Base-by-base conservation (phyloP, 2,888 invertebrate species). In the Diarsia rubi region DNA sequence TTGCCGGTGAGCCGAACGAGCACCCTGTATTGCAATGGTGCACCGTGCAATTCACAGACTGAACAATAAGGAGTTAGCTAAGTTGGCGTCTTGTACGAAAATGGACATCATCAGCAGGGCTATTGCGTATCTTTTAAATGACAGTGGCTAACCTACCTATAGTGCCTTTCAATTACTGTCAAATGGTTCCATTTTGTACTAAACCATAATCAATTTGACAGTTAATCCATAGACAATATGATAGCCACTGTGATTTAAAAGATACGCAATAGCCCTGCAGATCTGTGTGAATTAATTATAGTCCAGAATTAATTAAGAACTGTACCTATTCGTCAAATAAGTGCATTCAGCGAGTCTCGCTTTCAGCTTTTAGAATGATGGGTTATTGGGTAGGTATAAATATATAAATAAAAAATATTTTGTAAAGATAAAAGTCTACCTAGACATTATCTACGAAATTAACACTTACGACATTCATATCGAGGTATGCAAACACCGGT, bases 381-480 rank as follows among this genome's bases (percentile, higher is more conserved):
- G 49, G 1, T 12, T 31, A 31, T 31, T 31, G 1, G 19, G 2
- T 21, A 47, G 21, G 21, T n/a, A n/a, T n/a, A n/a, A n/a, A n/a
- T n/a, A n/a, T n/a, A n/a, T n/a, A n/a, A n/a, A n/a, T n/a, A n/a
- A n/a, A n/a, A n/a, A n/a, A n/a, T 21, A 21, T 3, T 12, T 11
- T n/a, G 21, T 11, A 21, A 11, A 52, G 52, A n/a, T 52, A 52
- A n/a, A n/a, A 5, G 37, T 37, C 6, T 52, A 49, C 49, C 19
- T 47, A 0, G 21, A 3, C n/a, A n/a, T n/a, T n/a, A 27, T 8
- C 8, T 42, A 2, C 2, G 37, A 37, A 12, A 66, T 19, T 1
- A 54, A 42, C 45, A 79, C 82, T 69, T 62, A 86, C 86, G 64
- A 54, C 85, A 86, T 60, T 81, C 27, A 31, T 66, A 37, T 3